These are phyloP conservation scores for Orycteropus afer DNA, from an alignment of 2,113 vertebrate genomes.

Conservation along the genomic window DNA sequence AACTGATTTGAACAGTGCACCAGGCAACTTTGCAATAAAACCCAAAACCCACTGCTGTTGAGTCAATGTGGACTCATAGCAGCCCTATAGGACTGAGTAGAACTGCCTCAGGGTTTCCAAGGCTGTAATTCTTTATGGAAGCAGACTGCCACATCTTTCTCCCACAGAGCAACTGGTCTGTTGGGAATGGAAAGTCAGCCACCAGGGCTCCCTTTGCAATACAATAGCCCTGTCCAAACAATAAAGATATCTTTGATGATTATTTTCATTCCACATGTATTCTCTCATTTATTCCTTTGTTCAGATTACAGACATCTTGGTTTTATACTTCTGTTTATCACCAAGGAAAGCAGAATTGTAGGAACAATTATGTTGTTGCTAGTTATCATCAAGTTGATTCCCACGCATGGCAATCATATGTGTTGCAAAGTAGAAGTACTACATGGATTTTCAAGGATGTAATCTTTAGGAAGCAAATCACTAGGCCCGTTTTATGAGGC, in stretches of 20 bases:
- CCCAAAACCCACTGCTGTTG: not conserved
- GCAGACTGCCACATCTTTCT: no score
- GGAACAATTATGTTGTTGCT: not conserved
- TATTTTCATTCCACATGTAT: not conserved
- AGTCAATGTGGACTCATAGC: not conserved
- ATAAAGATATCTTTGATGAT: not conserved
- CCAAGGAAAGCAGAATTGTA: not conserved
- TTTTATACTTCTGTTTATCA: not conserved
- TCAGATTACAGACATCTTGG: not conserved
- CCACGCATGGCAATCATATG: not conserved
- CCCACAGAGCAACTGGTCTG: no score
- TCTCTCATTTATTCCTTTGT: not conserved
- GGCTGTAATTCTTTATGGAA: no score
- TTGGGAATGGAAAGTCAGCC: no score
- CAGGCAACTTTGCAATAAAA: not conserved
- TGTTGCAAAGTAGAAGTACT: not conserved
- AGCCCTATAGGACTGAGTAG: no score
- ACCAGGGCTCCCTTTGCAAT: not conserved
- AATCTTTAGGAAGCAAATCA: not conserved
- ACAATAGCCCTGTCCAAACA: not conserved
- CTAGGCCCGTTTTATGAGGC: not conserved
- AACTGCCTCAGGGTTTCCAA: no score
- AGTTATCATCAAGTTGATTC: not conserved
- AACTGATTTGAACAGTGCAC: not conserved
- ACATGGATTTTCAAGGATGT: not conserved